phyloP scores from a whole-genome alignment of 2,797 vertebrate species.

The Mallotus villosus region DNA sequence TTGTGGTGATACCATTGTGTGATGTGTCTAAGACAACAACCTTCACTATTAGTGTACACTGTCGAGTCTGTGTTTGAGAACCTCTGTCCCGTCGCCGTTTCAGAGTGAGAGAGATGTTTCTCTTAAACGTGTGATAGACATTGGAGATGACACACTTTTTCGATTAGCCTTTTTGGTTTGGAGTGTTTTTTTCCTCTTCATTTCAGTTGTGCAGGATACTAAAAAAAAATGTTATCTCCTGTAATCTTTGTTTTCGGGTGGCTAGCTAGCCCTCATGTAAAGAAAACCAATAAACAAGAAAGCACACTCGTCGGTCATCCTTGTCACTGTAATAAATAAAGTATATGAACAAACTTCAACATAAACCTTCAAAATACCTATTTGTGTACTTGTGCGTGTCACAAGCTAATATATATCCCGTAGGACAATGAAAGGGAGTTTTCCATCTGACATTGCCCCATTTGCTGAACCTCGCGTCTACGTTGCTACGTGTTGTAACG shows the following conservation, averaged over 20 bases:
- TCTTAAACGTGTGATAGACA: conserved; percentile 43
- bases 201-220: conserved; percentile 20
- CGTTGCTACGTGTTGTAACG: not conserved
- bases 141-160: conserved; percentile 34
- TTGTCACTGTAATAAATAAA: not conserved
- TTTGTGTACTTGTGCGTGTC: too few relatives aligned
- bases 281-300: conserved; percentile 44
- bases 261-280: conserved; percentile 45
- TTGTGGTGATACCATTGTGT: conserved; percentile 33
- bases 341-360: not conserved
- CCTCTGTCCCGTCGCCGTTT: conserved; percentile 59
- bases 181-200: conserved; percentile 46
- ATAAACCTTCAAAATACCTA: not conserved
- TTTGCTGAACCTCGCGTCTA: not conserved
- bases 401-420: not conserved
- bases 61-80: conserved; percentile 41
- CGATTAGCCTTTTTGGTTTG: conserved; percentile 51
- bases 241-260: conserved; percentile 43
- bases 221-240: conserved; percentile 49
- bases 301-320: conserved; percentile 19
- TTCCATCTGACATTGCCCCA: not conserved
- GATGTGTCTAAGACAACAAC: conserved; percentile 29
- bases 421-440: not conserved
- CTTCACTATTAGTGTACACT: conserved; percentile 33
- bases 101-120: conserved; percentile 40